phyloP scores from a whole-genome alignment of 2,888 invertebrate species.

The Trisateles emortualis region DNA sequence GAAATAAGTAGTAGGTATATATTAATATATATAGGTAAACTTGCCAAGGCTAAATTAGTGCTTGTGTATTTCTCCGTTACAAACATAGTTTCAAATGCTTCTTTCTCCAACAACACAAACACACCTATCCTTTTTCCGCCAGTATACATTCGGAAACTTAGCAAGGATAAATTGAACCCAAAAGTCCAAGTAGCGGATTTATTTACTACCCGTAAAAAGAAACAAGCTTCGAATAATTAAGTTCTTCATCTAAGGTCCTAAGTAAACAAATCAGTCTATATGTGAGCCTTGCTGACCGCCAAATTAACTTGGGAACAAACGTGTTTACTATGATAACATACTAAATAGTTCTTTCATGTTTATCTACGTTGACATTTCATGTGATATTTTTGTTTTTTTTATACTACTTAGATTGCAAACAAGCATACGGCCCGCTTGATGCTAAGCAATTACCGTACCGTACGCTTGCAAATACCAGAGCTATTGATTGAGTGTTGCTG shows the following conservation, averaged over 20 bases:
- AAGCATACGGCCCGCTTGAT: too few relatives aligned
- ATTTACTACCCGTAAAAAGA: slow-evolving; percentile 38
- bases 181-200: slow-evolving; percentile 24
- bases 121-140: background rate
- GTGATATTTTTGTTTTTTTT: background rate
- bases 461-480: too few relatives aligned
- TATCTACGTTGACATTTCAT: background rate
- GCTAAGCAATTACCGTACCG: too few relatives aligned
- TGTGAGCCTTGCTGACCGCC: slow-evolving; percentile 28
- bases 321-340: slow-evolving; percentile 16
- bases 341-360: background rate
- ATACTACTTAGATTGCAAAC: too few relatives aligned
- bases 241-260: slow-evolving; percentile 45
- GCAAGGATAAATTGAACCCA: slow-evolving; percentile 6
- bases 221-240: slow-evolving; percentile 40
- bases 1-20: too few relatives aligned
- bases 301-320: slow-evolving; percentile 30
- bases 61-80: too few relatives aligned
- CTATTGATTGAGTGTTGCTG: too few relatives aligned
- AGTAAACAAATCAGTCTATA: slow-evolving; percentile 40
- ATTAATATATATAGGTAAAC: too few relatives aligned
- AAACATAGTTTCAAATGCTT: too few relatives aligned
- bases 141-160: background rate
- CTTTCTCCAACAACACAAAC: too few relatives aligned
- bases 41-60: too few relatives aligned